Percentiles rank a stretch among this genome's conserved stretches.
These are phyloP conservation scores for Hapalemur alaotrensis DNA, from an alignment of 2,797 vertebrate species.

Conservation along the genomic window DNA sequence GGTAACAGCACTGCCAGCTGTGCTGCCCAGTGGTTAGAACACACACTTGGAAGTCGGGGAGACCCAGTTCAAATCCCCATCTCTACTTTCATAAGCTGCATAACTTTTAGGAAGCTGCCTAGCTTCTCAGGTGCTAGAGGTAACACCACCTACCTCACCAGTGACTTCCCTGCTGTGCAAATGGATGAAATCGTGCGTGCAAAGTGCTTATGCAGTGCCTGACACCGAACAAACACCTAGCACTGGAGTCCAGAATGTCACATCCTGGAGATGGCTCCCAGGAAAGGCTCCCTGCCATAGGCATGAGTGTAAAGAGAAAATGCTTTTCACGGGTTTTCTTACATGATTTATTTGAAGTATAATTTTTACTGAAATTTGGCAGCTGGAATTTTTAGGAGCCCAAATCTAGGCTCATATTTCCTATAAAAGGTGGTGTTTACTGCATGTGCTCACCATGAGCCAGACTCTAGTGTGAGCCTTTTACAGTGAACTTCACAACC, in stretches of 20 bases:
- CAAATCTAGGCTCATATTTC: not conserved
- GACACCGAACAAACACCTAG: not conserved
- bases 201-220: not conserved
- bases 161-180: not conserved
- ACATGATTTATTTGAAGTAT: not conserved
- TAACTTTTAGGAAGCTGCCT: not conserved
- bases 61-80: not conserved
- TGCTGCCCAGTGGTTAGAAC: no score
- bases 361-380: not conserved
- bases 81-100: not conserved
- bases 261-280: not conserved
- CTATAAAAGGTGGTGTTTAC: not conserved
- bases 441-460: not conserved
- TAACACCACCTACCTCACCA: not conserved
- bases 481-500: not conserved
- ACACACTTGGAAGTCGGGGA: accelerated
- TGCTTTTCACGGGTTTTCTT: not conserved
- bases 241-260: not conserved
- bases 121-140: not conserved
- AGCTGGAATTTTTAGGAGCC: not conserved
- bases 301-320: not conserved
- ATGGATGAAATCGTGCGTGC: accelerated
- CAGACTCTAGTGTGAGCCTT: not conserved
- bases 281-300: not conserved
- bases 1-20: not conserved